Conservation (phyloP, 2,888 invertebrate genomes). For the Xanthorhoe spadicearia region DNA sequence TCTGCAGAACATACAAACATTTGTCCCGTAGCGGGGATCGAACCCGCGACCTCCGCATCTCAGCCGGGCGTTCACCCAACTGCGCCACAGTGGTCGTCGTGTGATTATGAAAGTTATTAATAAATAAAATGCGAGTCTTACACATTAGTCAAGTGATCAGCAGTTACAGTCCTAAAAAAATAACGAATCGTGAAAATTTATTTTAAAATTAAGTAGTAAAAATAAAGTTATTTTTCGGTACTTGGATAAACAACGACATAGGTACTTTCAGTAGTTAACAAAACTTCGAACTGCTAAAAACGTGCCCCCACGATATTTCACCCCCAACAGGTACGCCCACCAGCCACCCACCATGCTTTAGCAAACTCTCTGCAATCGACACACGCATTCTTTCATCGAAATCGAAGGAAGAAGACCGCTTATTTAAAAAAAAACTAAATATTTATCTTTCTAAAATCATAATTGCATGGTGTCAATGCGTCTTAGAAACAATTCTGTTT, state of each 20-base stretch:
- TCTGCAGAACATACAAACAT: no score
- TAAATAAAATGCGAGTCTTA: no score
- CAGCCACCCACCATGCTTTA: constrained; percentile 54
- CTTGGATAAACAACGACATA: background rate
- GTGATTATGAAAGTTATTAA: no score
- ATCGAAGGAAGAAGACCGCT: constrained; percentile 44
- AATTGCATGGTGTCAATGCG: background rate
- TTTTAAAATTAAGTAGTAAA: no score
- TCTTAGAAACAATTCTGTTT: background rate
- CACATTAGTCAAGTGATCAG: no score
- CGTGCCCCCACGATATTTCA: constrained; percentile 11
- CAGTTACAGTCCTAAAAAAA: no score
- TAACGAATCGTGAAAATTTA: no score
- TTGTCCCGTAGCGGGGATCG: no score
- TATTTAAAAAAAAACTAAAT: constrained; percentile 16
- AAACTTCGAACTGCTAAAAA: background rate
- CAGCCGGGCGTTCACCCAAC: no score
- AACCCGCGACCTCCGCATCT: no score
- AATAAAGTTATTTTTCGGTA: background rate
- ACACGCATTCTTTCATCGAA: constrained; percentile 49
- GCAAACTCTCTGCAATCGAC: constrained; percentile 38
- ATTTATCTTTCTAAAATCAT: background rate
- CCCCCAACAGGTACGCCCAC: constrained; percentile 45
- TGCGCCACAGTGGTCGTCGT: no score
- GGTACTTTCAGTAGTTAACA: background rate